Conservation (phyloP, 2,113 vertebrate genomes). For the cattle (Bos taurus) region ARS-UCD2.0 NC_037328.1:7930001-7930500, state of each 20-base stretch:
- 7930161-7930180: background rate
- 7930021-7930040: background rate
- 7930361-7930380: background rate
- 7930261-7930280: background rate
- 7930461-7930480: background rate
- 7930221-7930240: background rate
- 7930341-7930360: background rate
- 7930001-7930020: background rate
- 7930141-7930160: background rate
- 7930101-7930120: background rate
- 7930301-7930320: background rate
- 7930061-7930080: background rate
- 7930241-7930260: background rate
- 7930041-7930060: background rate
- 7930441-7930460: background rate
- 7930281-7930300: background rate
- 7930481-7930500: background rate
- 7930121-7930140: background rate
- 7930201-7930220: background rate
- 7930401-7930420: background rate
- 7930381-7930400: background rate
- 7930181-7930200: background rate
- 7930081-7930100: background rate
- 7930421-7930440: background rate
- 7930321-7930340: background rate